These are phyloP conservation scores for Amblyopsis rosae DNA, from an alignment of 2,113 vertebrate genomes.

Conservation along the genomic window DNA sequence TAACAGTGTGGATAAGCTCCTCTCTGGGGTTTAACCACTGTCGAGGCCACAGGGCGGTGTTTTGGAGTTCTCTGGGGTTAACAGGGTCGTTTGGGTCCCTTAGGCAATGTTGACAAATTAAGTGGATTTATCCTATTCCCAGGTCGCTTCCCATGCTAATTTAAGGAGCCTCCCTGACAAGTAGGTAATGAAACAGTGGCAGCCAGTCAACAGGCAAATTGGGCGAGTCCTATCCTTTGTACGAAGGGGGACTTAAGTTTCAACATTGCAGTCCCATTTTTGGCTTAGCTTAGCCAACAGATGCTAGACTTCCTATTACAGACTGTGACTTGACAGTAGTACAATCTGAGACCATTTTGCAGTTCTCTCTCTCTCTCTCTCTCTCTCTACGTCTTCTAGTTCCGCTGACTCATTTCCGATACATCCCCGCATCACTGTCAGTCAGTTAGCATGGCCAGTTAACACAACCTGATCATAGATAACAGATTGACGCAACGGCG, in stretches of 20 bases:
- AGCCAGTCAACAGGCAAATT: neutral
- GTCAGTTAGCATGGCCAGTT: no score
- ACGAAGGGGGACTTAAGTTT: neutral
- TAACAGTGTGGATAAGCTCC: constrained; percentile 61
- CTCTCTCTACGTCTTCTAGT: no score
- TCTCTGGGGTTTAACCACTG: constrained; percentile 43
- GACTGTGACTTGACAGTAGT: no score
- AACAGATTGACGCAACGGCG: no score
- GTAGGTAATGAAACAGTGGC: constrained; percentile 17
- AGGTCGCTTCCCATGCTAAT: constrained; percentile 40
- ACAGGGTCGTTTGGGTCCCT: constrained; percentile 54
- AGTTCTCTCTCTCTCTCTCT: no score
- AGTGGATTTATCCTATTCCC: constrained; percentile 54
- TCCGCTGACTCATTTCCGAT: no score
- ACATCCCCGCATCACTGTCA: no score
- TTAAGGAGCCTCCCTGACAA: constrained; percentile 31
- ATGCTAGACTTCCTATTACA: no score
- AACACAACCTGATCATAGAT: no score
- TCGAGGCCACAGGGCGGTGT: constrained; percentile 37
- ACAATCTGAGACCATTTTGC: no score
- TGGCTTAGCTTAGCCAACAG: no score
- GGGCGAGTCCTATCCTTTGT: neutral
- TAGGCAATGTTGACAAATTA: constrained; percentile 53
- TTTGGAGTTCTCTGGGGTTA: constrained; percentile 42
- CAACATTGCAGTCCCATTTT: neutral